A percentile compares a stretch with the other conserved stretches of the same genome.
Conservation (phyloP, 2,113 vertebrate species). For the Gopherus flavomarginatus region DNA sequence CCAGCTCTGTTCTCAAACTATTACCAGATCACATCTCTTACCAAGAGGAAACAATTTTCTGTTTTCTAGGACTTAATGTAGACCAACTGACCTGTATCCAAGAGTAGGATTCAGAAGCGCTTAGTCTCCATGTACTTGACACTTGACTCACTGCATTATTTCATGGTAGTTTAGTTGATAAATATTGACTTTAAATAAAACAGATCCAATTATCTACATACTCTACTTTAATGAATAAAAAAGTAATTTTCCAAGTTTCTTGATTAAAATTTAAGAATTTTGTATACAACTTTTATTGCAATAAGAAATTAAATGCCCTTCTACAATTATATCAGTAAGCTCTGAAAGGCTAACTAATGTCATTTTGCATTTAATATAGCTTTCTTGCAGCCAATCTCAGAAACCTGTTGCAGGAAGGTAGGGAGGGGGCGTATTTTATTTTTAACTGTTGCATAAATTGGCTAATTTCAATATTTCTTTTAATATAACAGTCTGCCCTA, state of each 20-base stretch:
- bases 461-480: slow-evolving; percentile 42
- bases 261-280: slow-evolving; percentile 34
- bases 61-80: slow-evolving; percentile 29
- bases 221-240: slow-evolving; percentile 58
- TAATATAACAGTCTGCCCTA: slow-evolving; percentile 59
- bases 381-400: slow-evolving; percentile 48
- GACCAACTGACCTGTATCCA: slow-evolving; percentile 31
- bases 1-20: slow-evolving; percentile 60
- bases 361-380: not conserved
- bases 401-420: slow-evolving; percentile 2
- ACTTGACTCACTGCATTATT: slow-evolving; percentile 30
- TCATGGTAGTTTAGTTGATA: slow-evolving; percentile 44
- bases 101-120: slow-evolving; percentile 20
- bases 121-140: slow-evolving; percentile 23
- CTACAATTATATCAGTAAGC: not conserved
- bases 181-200: slow-evolving; percentile 52
- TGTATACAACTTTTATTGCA: not conserved
- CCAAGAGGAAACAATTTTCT: not conserved
- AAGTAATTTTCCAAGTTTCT: slow-evolving; percentile 44
- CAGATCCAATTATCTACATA: slow-evolving; percentile 27
- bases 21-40: slow-evolving; percentile 43
- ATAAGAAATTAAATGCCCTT: not conserved
- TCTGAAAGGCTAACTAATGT: not conserved
- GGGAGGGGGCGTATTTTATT: no score
- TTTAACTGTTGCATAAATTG: slow-evolving; percentile 19